phyloP scores from a whole-genome alignment of 2,113 vertebrate species.

The Mustela lutreola region DNA sequence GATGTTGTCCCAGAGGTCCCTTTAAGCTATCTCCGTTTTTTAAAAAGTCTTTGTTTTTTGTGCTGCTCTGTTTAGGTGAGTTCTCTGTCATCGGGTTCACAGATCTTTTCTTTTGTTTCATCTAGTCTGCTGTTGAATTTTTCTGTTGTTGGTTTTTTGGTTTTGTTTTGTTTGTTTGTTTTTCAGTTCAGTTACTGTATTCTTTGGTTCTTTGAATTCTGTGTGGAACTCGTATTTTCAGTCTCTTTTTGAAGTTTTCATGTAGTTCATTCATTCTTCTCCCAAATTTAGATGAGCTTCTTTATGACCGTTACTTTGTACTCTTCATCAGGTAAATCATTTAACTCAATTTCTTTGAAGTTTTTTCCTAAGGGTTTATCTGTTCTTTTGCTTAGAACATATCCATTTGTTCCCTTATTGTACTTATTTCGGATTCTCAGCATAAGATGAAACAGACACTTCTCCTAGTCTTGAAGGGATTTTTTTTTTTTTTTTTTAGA shows the following conservation, averaged over 20 bases:
- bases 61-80: not conserved
- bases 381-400: not conserved
- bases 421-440: not conserved
- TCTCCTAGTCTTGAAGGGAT: not conserved
- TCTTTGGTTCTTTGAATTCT: not conserved
- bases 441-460: not conserved
- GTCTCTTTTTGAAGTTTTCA: not conserved
- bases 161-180: not conserved
- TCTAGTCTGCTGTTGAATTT: not conserved
- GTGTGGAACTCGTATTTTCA: not conserved
- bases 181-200: not conserved
- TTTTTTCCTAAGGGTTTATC: not conserved
- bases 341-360: not conserved
- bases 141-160: not conserved
- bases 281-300: not conserved
- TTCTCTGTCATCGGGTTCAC: not conserved
- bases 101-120: not conserved
- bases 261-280: not conserved
- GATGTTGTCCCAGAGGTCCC: not conserved
- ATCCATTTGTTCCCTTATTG: not conserved
- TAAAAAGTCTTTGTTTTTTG: not conserved
- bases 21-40: not conserved
- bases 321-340: not conserved
- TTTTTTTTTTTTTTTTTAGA: not conserved
- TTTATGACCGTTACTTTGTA: not conserved